Base-by-base conservation (phyloP, 37 sponge, comb jelly and placozoan genomes). In the Hexactinellida sp. region DNA sequence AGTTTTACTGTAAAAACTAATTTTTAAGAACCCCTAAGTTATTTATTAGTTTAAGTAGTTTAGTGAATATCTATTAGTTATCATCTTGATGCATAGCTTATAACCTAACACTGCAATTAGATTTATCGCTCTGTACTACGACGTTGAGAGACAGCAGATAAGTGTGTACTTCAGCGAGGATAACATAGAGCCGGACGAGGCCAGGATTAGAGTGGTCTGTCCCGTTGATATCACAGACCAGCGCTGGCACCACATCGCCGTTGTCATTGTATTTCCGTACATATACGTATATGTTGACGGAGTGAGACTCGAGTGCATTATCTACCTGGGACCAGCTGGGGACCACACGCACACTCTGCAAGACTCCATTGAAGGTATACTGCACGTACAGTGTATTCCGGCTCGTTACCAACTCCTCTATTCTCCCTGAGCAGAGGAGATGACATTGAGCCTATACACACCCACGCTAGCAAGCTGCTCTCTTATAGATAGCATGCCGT, bases 321-420 rank as follows among this genome's bases (percentile, higher is more conserved):
- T 63, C 30, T 63, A 63, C 13, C 21, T n/a, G 21, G 76, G 76
- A 28, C 76, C 76, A 63, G 76, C 76, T 63, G 76, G 76, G 13
- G 76, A 63, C 13, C 25, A 21, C 30, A 28, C 3, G 21, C 76
- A 63, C 34, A 63, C 76, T 5, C 34, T 63, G 13, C 19, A 63
- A 28, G 13, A 63, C 34, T 63, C 76, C 3, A 63, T 63, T 32
- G 76, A 23, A 63, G 76, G 76, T 63, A 28, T 21, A 23, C 30
- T 63, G 34, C 21, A 32, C 9, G 16, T 47, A 19, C 9, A 19
- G 9, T 47, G 52, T 47, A n/a, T 63, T 25, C 21, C 34, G 76
- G 76, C 76, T 63, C 3, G 76, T 63, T 63, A 63, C 76, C 76
- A 63, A 63, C 76, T 63, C 76, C 76, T 63, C 76, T 63, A 10